Evolutionary conservation across 2,888 invertebrate species (phyloP), one percentile per base, ranked within the genome.

Genomic region (Limnephilus marmoratus): DNA sequence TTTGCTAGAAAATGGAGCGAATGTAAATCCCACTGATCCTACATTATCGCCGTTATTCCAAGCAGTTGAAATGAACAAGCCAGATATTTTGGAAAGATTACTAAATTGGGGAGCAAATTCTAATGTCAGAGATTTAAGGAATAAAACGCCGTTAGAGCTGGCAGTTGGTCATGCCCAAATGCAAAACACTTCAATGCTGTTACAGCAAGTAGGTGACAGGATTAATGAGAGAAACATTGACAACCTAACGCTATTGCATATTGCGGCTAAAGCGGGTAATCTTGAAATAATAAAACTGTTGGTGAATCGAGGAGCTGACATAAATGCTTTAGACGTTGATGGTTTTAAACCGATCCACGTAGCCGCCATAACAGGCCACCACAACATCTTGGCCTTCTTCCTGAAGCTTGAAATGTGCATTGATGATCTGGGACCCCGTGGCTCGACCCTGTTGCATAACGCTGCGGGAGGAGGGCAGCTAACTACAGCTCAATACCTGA

Each of bases 111-210:
- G 85, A 45, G 85, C 85, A 24, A 85, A 87, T 29, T 7, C 31
- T 31, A 34, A 87, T 87, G 12, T 68, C 11, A 87, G 34, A 29
- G 15, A 31, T 87, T 29, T 29, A 29, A 31, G 53, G 34, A 53
- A 88, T 34, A 18, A 68, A 34, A 88, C 88, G 29, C 68, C 88
- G 13, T 31, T 88, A 37, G 88, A 88, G 68, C 29, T 88, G 31
- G 68, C 88, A 53, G 68, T 88, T 68, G 31, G 12, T 24, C 11
- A 80, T 88, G 53, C 53, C 29, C 88, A 80, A 37, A 11, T 88
- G 11, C 4, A 68, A 24, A 31, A 31, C 80, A 37, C 68, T 12
- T 12, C 18, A 68, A 7, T 68, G 11, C 13, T 88, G 31, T 88
- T 88, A 18, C 9, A 68, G 1, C 34, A 31, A 31, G 11, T 18